Evolutionary conservation across 2,888 invertebrate genomes (phyloP), one percentile per base, ranked within the genome.

Genomic region (Carabus problematicus): DNA sequence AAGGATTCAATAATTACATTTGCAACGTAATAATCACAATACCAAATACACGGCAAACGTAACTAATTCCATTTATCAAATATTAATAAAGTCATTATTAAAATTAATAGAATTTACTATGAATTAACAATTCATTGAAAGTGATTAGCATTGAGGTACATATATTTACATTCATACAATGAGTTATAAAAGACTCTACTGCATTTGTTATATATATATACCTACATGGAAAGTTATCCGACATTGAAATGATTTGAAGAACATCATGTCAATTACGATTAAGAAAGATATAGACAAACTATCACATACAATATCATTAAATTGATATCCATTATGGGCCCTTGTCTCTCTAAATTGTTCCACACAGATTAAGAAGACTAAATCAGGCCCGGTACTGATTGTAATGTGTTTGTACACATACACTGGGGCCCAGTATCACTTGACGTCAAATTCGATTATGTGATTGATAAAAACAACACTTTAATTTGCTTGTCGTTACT

Each of bases 1-100:
- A 29, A 29, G 29, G 29, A 29, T 29, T 29, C 29, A 29, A 2
- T 29, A 6, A 29, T 29, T 29, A 29, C 29, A 29, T 29, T 29
- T 29, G 6, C 29, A 29, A n/a, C n/a, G n/a, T n/a, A n/a, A n/a
- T 29, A 3, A 29, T 29, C 2, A 6, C 29, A 29, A 56, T 56
- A 56, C 41, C 16, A 59, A 43, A 59, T 59, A 40, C 39, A 58
- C 39, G n/a, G 55, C 55, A 19, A 58, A 62, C 45, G 45, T 56
- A 58, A 56, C 56, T 64, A 64, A 64, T 64, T 64, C 64, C 47
- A 64, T 64, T 64, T 64, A 64, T 64, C 58, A 64, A 64, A 56
- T 64, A 64, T 64, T 64, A 64, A 64, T 64, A 55, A 55, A 64
- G 64, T 64, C 45, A 64, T 64, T 64, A 64, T 64, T 64, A 64